These are phyloP conservation scores for Taphrorychus bicolor DNA, from an alignment of 2,888 invertebrate genomes.

Conservation along the genomic window DNA sequence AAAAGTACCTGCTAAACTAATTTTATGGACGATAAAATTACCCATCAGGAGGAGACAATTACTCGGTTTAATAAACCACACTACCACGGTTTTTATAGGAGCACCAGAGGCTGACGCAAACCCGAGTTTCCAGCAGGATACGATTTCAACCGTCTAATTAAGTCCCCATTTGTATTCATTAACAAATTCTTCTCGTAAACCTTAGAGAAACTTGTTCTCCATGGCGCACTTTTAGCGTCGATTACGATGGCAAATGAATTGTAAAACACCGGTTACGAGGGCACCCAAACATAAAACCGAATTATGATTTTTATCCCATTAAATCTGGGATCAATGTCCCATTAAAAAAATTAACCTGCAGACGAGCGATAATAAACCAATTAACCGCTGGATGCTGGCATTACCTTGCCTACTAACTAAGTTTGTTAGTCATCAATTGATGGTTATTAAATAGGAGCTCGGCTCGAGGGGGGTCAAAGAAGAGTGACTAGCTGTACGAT, in stretches of 20 bases:
- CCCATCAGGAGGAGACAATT: too few species aligned
- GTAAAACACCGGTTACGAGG: not conserved
- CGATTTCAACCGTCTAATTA: not conserved
- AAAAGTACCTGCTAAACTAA: not conserved
- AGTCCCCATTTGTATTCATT: not conserved
- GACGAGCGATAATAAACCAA: constrained; percentile 13
- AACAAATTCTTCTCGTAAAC: not conserved
- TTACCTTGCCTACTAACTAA: constrained; percentile 3
- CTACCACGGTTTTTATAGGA: not conserved
- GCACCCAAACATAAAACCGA: not conserved
- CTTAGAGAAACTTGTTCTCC: not conserved
- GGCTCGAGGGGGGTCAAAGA: not conserved
- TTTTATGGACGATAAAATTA: not conserved
- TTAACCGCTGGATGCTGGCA: not conserved
- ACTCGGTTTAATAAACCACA: not conserved
- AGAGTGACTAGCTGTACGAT: not conserved
- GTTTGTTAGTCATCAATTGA: constrained; percentile 18
- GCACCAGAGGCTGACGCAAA: not conserved
- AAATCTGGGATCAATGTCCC: constrained; percentile 10
- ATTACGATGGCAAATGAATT: not conserved
- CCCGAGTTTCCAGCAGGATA: not conserved
- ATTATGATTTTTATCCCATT: not conserved
- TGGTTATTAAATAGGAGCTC: constrained; percentile 13
- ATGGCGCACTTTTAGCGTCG: not conserved
- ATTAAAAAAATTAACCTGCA: constrained; percentile 6